A percentile compares a stretch with the other conserved stretches of the same genome.
These are phyloP conservation scores for Eira barbara DNA, from an alignment of 2,113 vertebrate species.

Conservation along the genomic window DNA sequence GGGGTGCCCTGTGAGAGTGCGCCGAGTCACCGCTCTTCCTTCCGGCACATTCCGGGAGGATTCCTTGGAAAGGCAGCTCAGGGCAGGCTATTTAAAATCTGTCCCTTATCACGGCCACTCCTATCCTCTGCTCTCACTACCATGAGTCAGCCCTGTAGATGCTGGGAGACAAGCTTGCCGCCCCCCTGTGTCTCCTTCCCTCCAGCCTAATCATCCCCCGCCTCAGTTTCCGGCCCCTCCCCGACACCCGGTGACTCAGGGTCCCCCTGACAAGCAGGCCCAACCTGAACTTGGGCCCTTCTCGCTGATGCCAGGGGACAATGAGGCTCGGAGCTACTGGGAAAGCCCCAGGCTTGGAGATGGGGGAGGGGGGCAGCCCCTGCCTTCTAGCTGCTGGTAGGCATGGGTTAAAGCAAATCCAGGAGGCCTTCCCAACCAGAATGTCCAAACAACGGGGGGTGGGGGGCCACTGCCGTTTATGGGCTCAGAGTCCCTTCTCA, in stretches of 20 bases:
- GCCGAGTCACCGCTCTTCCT: not conserved
- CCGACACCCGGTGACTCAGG: not conserved
- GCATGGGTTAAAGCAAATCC: not conserved
- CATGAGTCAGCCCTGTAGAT: not conserved
- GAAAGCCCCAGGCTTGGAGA: not conserved
- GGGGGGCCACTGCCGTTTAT: not conserved
- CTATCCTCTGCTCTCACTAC: fast-evolving
- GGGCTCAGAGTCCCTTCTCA: fast-evolving
- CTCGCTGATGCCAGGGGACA: fast-evolving
- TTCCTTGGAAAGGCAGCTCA: not conserved
- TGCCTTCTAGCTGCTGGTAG: fast-evolving
- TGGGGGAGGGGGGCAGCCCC: fast-evolving
- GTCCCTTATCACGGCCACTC: not conserved
- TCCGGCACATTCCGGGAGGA: too few species aligned
- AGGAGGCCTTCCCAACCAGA: not conserved
- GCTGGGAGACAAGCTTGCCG: fast-evolving
- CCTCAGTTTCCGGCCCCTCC: not conserved
- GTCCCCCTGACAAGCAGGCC: not conserved
- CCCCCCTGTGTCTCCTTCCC: not conserved
- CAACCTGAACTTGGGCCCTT: too few species aligned
- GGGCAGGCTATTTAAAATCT: fast-evolving
- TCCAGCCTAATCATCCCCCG: too few species aligned
- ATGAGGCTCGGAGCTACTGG: not conserved
- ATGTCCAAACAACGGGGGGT: fast-evolving
- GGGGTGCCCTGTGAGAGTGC: fast-evolving